phyloP scores from a whole-genome alignment of 1,140 invertebrate genomes.

The Drosophila repletoides region DNA sequence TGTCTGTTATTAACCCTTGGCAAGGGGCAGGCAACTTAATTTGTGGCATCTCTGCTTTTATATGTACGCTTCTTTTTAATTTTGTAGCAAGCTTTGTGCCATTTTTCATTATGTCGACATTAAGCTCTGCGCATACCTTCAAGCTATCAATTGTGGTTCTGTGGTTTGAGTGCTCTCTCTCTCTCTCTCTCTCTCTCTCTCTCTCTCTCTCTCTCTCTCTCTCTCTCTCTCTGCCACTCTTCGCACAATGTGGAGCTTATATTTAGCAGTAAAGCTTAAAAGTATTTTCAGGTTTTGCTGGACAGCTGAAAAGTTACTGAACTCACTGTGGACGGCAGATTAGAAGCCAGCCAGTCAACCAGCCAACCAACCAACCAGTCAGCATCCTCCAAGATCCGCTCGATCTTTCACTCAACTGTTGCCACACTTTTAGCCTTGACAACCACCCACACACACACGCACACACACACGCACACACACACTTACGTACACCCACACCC shows the following conservation, averaged over 20 bases:
- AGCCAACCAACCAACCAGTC: not conserved
- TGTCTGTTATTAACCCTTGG: slow-evolving; percentile 39
- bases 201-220: no score
- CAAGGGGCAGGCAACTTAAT: slow-evolving; percentile 8
- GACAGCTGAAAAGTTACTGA: slow-evolving; percentile 18
- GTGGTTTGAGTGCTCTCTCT: slow-evolving; percentile 28
- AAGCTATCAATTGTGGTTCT: slow-evolving; percentile 53
- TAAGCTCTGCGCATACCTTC: slow-evolving; percentile 48
- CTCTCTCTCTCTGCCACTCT: no score
- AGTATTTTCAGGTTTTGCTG: not conserved
- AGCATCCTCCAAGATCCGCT: not conserved
- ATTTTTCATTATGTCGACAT: slow-evolving; percentile 44
- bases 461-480: slow-evolving; percentile 15
- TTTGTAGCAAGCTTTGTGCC: slow-evolving; percentile 23
- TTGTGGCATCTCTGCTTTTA: not conserved
- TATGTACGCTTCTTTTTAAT: slow-evolving; percentile 22
- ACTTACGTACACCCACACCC: slow-evolving; percentile 2
- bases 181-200: no score
- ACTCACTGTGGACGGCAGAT: not conserved
- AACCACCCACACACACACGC: slow-evolving; percentile 17
- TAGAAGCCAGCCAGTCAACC: slow-evolving; percentile 14
- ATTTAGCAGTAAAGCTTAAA: slow-evolving; percentile 16
- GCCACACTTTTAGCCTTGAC: slow-evolving; percentile 41
- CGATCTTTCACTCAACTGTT: slow-evolving; percentile 34
- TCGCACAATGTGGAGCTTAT: no score